These are phyloP conservation scores for Atrina japonica DNA, from an alignment of 2,888 invertebrate species.

Conservation along the genomic window DNA sequence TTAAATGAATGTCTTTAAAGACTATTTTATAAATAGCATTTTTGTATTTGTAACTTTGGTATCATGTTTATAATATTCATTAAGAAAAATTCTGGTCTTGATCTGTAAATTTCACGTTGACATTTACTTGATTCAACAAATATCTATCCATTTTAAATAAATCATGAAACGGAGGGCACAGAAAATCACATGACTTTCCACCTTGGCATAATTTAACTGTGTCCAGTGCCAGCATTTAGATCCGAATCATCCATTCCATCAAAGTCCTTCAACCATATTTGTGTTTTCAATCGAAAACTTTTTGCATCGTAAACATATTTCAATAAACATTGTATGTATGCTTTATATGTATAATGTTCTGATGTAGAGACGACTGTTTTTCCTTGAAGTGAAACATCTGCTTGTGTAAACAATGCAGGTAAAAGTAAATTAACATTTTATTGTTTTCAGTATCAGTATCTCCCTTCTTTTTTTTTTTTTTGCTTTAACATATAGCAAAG, in stretches of 20 bases:
- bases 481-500: constrained; percentile 38
- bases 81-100: constrained; percentile 36
- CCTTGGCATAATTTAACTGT: constrained; percentile 9
- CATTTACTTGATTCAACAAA: constrained; percentile 34
- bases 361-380: constrained; percentile 44
- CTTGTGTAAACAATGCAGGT: constrained; percentile 49
- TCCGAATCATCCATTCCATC: constrained; percentile 27
- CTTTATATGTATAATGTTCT: constrained; percentile 48
- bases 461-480: constrained; percentile 46
- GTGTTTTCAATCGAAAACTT: constrained; percentile 38
- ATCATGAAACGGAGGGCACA: constrained; percentile 33
- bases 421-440: constrained; percentile 45
- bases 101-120: constrained; percentile 26
- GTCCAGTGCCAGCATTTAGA: background rate
- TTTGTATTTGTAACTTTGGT: too few species aligned
- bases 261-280: constrained; percentile 45
- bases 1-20: constrained; percentile 36
- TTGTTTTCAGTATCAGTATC: constrained; percentile 15
- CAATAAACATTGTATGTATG: constrained; percentile 45
- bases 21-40: constrained; percentile 27
- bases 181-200: constrained; percentile 19
- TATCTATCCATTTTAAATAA: constrained; percentile 30
- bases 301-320: constrained; percentile 41
- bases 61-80: constrained; percentile 17
- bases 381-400: constrained; percentile 51